phyloP scores from a whole-genome alignment of 1,140 invertebrate species.

The Pomacea maculata region DNA sequence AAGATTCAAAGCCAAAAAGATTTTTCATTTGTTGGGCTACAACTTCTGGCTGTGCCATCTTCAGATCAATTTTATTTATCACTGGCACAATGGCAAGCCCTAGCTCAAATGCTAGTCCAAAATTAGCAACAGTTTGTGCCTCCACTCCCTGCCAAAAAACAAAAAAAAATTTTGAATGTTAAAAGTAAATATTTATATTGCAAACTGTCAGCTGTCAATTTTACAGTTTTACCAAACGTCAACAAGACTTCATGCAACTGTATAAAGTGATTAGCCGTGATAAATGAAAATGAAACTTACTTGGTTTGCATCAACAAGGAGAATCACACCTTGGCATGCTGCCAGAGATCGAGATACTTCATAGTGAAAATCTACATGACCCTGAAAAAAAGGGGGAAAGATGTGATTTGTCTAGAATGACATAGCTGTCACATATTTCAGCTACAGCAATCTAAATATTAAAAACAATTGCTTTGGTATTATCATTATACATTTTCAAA shows the following conservation, averaged over 20 bases:
- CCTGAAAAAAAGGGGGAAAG: conserved; percentile 63
- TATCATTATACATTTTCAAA: too few relatives aligned
- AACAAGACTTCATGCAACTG: background rate
- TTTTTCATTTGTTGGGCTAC: conserved; percentile 81
- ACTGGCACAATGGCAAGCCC: conserved; percentile 89
- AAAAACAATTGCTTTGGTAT: too few relatives aligned
- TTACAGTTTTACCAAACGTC: background rate
- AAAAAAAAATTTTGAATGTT: background rate
- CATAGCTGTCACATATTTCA: too few relatives aligned
- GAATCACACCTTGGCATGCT: conserved; percentile 93
- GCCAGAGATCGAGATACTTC: conserved; percentile 88
- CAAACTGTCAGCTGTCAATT: background rate
- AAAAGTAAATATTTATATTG: background rate
- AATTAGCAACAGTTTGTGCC: conserved; percentile 98
- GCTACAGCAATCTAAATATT: too few relatives aligned
- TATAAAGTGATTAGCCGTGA: background rate
- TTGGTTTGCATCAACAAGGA: conserved; percentile 96
- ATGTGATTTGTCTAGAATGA: too few relatives aligned
- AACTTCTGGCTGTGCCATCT: conserved; percentile 83
- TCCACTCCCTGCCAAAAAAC: conserved; percentile 78
- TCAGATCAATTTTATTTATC: conserved; percentile 96
- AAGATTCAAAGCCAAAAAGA: conserved; percentile 84
- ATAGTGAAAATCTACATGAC: conserved; percentile 98
- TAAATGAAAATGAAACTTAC: conserved; percentile 44
- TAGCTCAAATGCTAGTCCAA: conserved; percentile 87